Base-by-base conservation (phyloP, 2,113 vertebrate genomes). In the Saguinus imperator region DNA sequence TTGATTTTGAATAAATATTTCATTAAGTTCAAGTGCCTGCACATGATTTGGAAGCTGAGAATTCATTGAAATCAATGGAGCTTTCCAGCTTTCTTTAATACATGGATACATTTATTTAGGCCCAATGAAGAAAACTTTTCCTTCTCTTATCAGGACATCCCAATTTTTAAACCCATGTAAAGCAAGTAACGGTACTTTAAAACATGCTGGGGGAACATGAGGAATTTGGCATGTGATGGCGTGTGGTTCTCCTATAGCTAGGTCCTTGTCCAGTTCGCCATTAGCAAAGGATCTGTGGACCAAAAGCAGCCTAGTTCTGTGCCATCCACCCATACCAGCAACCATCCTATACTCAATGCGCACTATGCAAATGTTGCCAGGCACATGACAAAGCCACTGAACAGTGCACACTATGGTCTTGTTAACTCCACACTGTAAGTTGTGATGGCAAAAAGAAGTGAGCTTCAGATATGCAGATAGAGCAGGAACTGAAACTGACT, bases 1-100 rank as follows among this genome's bases (percentile, higher is more conserved):
- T 94, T 95, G 87, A 93, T 96, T 97, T 84, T 75, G 87, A 97
- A 97, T 96, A 97, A 98, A 96, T 98, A 97, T 98, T 98, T 98
- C 86, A 98, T 97, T 97, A 97, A 83, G 91, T 97, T 72, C 35
- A 66, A 95, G 88, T 94, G 94, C 90, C 87, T 81, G n/a, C 68
- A 82, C 64, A 12, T 94, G 94, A 98, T 98, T 94, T 83, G 83
- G 68, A 94, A 87, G 91, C 76, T 80, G 16, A 73, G 50, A 86
- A 89, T 75, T 96, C 89, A 84, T 91, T 95, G 96, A 64, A 61
- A 83, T 95, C 64, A 45, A n/a, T 91, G 29, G 58, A 89, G 72
- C 82, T 81, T 50, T 25, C 58, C 73, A 92, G 40, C 48, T 89
- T 72, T 96, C 70, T 96, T 91, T 97, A 66, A 92, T 73, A 88